Evolutionary conservation across 2,113 vertebrate species (phyloP), one percentile per base, ranked within the genome.

Genomic region (Podarcis muralis): DNA sequence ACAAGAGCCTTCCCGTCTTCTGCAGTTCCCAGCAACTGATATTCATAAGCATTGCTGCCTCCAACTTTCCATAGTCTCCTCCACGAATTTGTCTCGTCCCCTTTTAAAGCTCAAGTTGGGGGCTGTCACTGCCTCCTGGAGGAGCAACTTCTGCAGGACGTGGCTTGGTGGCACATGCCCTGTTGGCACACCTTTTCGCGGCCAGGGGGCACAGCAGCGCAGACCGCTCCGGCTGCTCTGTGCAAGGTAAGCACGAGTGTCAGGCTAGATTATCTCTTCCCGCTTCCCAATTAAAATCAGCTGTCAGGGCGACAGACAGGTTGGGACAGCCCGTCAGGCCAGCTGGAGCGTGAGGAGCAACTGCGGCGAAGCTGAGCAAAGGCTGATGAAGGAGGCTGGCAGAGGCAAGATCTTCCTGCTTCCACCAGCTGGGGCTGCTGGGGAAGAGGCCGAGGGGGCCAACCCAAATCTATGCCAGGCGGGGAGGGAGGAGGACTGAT

Each of bases 361-460:
- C 20, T 18, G 4, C 16, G 3, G 16, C 1, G 72, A 35, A 20
- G 11, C 18, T 22, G 35, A 35, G 32, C 16, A n/a, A 35, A 74
- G 32, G 71, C 71, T 53, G 48, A 12, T 53, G 48, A 12, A 37
- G 4, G 3, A 74, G 83, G 91, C 74, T 86, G 48, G 11, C 43
- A 12, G 11, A 11, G 2, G 48, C 2, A 53, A 53, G 48, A 53
- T 53, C 20, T 66, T 43, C 15, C 0, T 77, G 86, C 40, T 83
- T 75, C 59, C 4, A 0, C 0, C 0, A 3, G 57, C 2, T 13
- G 6, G 13, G 2, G 57, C 4, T 71, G 68, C 68, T 5, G 32
- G 3, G 0, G 16, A 30, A 11, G 6, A 15, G 69, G 69, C 12
- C 69, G 16, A 32, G 7, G 69, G 30, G 9, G 69, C 27, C 37